These are phyloP conservation scores for Anastrepha obliqua DNA, from an alignment of 1,140 invertebrate genomes.

Conservation along the genomic window DNA sequence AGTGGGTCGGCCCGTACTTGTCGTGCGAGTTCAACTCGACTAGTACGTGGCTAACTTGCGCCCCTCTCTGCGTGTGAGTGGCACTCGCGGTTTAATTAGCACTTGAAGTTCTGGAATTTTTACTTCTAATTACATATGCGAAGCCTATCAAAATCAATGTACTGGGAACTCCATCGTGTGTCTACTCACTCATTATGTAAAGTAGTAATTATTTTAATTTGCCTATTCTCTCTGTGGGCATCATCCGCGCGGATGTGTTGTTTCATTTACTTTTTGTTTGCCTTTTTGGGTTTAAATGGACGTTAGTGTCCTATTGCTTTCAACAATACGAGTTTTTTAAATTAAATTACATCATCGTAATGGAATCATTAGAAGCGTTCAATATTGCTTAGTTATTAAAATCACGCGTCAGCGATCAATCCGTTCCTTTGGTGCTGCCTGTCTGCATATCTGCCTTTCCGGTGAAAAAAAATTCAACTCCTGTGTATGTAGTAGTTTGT, in stretches of 20 bases:
- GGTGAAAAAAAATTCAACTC: no score
- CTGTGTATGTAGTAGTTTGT: no score
- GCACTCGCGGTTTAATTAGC: slow-evolving; percentile 44
- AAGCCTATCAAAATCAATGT: slow-evolving; percentile 49
- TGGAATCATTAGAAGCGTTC: not conserved
- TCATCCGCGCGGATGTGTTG: slow-evolving; percentile 28
- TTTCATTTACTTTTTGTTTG: not conserved
- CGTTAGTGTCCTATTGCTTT: not conserved
- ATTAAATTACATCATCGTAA: slow-evolving; percentile 30
- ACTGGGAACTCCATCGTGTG: slow-evolving; percentile 2
- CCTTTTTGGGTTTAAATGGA: not conserved
- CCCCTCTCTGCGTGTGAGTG: not conserved
- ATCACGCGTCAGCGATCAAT: no score
- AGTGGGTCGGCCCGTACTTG: slow-evolving; percentile 13
- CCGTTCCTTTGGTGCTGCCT: no score
- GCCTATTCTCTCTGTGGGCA: slow-evolving; percentile 28
- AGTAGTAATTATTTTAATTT: slow-evolving; percentile 50
- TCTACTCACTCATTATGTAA: slow-evolving; percentile 18
- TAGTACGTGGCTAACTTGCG: not conserved
- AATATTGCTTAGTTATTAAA: not conserved
- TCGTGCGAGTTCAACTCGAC: not conserved
- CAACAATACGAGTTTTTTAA: not conserved
- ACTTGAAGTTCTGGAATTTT: slow-evolving; percentile 23
- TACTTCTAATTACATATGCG: slow-evolving; percentile 30
- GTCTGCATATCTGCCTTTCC: no score